Percentiles rank a stretch among this genome's conserved stretches.
These are phyloP conservation scores for Eulemur coronatus DNA, from an alignment of 2,797 vertebrate species.

Conservation along the genomic window DNA sequence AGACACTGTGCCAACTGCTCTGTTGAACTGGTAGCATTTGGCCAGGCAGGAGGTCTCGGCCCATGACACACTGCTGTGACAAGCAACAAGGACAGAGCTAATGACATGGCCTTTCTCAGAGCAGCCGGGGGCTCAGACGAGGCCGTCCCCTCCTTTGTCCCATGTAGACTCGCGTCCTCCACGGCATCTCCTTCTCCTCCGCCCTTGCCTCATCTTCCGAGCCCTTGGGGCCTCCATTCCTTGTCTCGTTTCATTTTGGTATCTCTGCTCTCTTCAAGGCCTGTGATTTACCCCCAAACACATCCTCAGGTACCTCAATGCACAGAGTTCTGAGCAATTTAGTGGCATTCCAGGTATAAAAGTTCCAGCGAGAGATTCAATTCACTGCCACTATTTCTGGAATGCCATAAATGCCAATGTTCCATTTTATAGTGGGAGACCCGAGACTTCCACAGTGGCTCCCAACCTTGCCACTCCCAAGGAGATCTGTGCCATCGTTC, in stretches of 20 bases:
- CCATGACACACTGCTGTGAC: neutral
- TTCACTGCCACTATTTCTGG: neutral
- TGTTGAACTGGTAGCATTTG: neutral
- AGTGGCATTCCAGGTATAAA: neutral
- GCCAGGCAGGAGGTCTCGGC: neutral
- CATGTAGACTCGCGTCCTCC: neutral
- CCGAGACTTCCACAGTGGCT: neutral
- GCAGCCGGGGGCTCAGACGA: neutral
- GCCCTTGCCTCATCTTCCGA: rapidly evolving
- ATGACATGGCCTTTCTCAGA: neutral
- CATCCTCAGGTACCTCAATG: rapidly evolving
- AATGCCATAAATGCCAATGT: neutral
- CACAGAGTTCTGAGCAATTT: neutral
- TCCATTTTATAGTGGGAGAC: neutral
- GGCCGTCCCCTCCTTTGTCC: rapidly evolving
- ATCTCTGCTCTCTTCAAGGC: neutral
- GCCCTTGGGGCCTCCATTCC: rapidly evolving
- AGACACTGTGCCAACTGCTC: neutral
- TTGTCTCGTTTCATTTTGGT: constrained; percentile 12
- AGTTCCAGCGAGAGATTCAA: neutral
- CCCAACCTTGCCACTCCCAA: neutral
- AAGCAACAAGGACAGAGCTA: neutral
- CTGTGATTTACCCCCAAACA: neutral
- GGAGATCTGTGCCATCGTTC: neutral
- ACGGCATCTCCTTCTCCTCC: rapidly evolving